Evolutionary conservation across 2,797 vertebrate species (phyloP), one percentile per base, ranked within the genome.

Genomic region (Urocyon cinereoargenteus): DNA sequence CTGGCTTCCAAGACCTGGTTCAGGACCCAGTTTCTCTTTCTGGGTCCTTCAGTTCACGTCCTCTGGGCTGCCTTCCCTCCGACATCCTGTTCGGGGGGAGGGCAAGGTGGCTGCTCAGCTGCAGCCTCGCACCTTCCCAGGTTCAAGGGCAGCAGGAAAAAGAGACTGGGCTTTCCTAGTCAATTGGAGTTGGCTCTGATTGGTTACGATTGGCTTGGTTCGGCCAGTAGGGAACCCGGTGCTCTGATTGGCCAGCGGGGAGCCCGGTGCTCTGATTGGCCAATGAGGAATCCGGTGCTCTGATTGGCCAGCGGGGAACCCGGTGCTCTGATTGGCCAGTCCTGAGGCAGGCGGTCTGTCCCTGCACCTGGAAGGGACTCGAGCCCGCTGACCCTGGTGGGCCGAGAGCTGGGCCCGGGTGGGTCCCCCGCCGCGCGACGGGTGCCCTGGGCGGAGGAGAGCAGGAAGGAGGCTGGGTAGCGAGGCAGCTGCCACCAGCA

Each of bases 371-470:
- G 19, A 57, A 66, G n/a, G 77, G 45, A 64, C 34, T 24, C 2
- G 4, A 19, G 28, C 7, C 51, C 2, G 0, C 3, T 16, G 72
- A 59, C 73, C 24, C 13, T 1, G 34, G 1, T 4, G 28, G 57
- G 28, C 70, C 40, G 40, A 9, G 53, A 24, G n/a, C 0, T 6
- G 66, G 15, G 49, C 55, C 31, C 0, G 19, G 7, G 1, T 61
- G 45, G 57, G 10, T 18, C 26, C 73, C 53, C 2, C 9, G 4
- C 21, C 72, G 51, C 5, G 77, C 92, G 31, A 0, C 13, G 22
- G 75, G 24, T 12, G 2, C 31, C 34, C 64, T 15, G 57, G 95
- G 36, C 81, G 15, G 51, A 36, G 40, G 59, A 68, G 40, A 40
- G 6, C 31, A 31, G 73, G 81, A 53, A 77, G 86, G 64, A 62